Base-by-base conservation (phyloP, 2,113 vertebrate genomes). In the Lepisosteus oculatus region DNA sequence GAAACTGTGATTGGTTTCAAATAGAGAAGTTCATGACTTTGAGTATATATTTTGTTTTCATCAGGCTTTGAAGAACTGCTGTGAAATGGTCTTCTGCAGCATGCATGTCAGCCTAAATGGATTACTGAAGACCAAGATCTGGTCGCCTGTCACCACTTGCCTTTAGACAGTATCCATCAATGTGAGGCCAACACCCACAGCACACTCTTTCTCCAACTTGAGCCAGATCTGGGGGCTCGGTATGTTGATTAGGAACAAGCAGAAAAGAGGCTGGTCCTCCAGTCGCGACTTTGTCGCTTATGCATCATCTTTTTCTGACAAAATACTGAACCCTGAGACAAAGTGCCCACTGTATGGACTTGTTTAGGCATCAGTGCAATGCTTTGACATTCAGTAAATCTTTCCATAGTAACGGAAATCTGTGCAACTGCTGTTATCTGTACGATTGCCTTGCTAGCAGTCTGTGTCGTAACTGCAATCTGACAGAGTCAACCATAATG, bases 111-210 rank as follows among this genome's bases (percentile, higher is more conserved):
- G 67, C 79, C 85, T 89, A 88, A 92, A 90, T 89, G 86, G 87
- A 90, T 89, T 82, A 84, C 82, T 75, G 86, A 79, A 89, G 88
- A 90, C 89, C 89, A 87, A 81, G 87, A 92, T 93, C 89, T 84
- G 80, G 86, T 90, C 80, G 83, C 86, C 86, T 90, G 90, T 90
- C 91, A 85, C 85, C 91, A 86, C 90, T 90, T 86, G 88, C 84
- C 87, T 87, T 89, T 88, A 85, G 85, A 91, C 88, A 84, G 87
- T 86, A 90, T 91, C 85, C 87, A 91, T 91, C 88, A 89, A 17
- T 45, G 43, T 14, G 3, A 55, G 66, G 66, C 66, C 68, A 57
- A 3, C 5, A 43, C 55, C 56, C 57, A 29, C n/a, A 12, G 13
- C 56, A 29, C 45, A 44, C 41, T 12, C 13, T 47, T 47, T 12